Conservation (phyloP, 2,113 vertebrate genomes). For the Probosciger aterrimus region DNA sequence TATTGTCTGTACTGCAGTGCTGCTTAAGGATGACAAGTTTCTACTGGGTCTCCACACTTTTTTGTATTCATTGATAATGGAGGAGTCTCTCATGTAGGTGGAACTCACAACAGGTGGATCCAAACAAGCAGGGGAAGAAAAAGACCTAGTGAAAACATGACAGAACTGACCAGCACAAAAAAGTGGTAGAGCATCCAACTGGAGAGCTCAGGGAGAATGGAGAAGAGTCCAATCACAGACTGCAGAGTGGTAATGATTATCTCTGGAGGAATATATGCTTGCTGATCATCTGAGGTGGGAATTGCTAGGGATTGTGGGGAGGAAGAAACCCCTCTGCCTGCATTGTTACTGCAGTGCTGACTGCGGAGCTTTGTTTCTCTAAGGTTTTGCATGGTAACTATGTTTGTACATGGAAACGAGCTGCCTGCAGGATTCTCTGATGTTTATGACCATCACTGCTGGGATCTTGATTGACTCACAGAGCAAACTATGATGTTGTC, state of each 20-base stretch:
- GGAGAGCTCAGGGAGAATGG: neutral
- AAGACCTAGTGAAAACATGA: neutral
- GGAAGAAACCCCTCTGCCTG: neutral
- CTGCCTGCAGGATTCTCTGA: slow-evolving; percentile 58
- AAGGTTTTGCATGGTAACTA: neutral
- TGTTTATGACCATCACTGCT: slow-evolving; percentile 51
- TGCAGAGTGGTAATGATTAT: neutral
- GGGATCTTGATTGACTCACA: neutral
- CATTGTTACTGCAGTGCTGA: neutral
- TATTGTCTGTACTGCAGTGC: neutral
- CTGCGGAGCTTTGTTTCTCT: neutral
- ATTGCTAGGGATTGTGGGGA: neutral
- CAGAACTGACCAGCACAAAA: neutral
- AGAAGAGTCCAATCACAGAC: neutral
- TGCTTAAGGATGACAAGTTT: neutral
- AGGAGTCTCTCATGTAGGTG: neutral
- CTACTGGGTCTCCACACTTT: neutral
- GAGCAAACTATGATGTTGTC: slow-evolving; percentile 18
- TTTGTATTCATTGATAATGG: neutral
- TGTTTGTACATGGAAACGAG: slow-evolving; percentile 49
- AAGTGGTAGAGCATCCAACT: neutral
- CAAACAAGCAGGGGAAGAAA: neutral
- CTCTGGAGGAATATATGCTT: neutral
- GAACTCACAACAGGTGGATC: neutral
- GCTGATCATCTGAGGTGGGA: neutral